phyloP scores from a whole-genome alignment of 1,140 invertebrate genomes.

The Probaryconus sp. region DNA sequence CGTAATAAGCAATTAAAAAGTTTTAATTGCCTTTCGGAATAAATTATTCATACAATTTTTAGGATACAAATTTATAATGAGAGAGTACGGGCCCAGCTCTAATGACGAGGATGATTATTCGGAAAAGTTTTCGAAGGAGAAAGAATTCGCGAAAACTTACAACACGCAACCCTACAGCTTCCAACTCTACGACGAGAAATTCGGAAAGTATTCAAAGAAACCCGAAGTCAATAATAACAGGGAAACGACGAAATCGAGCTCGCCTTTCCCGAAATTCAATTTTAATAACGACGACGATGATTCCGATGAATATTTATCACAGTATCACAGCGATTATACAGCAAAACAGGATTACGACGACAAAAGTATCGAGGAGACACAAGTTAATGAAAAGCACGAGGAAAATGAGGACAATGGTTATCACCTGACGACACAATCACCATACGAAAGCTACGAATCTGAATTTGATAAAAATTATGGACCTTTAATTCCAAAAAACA shows the following conservation, averaged over 20 bases:
- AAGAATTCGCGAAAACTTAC: constrained; percentile 51
- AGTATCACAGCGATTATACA: constrained; percentile 36
- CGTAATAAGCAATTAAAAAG: constrained; percentile 16
- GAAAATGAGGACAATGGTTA: constrained; percentile 28
- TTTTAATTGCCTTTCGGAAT: constrained; percentile 20
- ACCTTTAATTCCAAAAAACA: constrained; percentile 48
- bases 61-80: constrained; percentile 44
- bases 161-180: constrained; percentile 61
- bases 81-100: constrained; percentile 31
- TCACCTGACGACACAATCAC: constrained; percentile 27
- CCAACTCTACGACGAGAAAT: constrained; percentile 69
- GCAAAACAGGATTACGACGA: constrained; percentile 51
- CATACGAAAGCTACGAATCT: constrained; percentile 60
- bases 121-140: constrained; percentile 45
- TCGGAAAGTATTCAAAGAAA: constrained; percentile 57
- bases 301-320: constrained; percentile 46
- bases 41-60: constrained; percentile 28
- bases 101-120: constrained; percentile 56
- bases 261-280: constrained; percentile 27
- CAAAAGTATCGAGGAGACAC: constrained; percentile 63
- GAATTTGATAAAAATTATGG: constrained; percentile 68
- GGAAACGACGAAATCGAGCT: constrained; percentile 28
- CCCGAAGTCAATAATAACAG: constrained; percentile 36
- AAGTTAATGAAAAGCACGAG: constrained; percentile 52
- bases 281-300: constrained; percentile 43